Base-by-base conservation (phyloP, 2,113 vertebrate species). In the Xenus cinereus region DNA sequence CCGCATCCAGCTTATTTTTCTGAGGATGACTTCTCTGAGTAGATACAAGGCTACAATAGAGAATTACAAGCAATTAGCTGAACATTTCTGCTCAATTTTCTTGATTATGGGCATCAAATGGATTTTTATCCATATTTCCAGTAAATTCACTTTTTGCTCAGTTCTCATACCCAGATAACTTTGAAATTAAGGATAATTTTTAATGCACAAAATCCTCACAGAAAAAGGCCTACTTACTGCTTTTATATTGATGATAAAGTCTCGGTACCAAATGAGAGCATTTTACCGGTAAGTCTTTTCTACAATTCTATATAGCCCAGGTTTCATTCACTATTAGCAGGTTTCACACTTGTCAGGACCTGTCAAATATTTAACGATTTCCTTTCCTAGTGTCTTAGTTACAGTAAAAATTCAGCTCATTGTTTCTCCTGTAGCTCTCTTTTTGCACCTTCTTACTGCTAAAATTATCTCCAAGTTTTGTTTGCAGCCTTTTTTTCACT, bases 91-190 rank as follows among this genome's bases (percentile, higher is more conserved):
- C 56, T 91, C 10, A 39, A 32, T 96, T 95, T 90, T 96, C 80
- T 92, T 96, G 74, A 95, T 90, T 90, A 66, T 43, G 95, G 85
- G 28, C 14, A 66, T 66, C 39, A 78, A 74, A 86, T 0, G 0
- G 69, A 78, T 94, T 96, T 96, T 96, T 92, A 95, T 78, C 60
- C 87, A 39, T 92, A 78, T 95, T 93, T 86, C 30, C 41, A 95
- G 75, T 73, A 74, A 87, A 95, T 95, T 93, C 7, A 39, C 10
- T 83, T 71, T 97, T 96, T 94, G 24, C 48, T 94, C 69, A 75
- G 19, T 86, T 84, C 35, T 54, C 46, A 88, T 48, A 83, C 17
- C 14, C 50, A 84, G 57, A 73, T 84, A 91, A 93, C 54, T 96
- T 95, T 95, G 68, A 84, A 96, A 89, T 86, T n/a, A 41, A 93